phyloP scores from a whole-genome alignment of 2,797 vertebrate species.

The Tokudaia muenninki region DNA sequence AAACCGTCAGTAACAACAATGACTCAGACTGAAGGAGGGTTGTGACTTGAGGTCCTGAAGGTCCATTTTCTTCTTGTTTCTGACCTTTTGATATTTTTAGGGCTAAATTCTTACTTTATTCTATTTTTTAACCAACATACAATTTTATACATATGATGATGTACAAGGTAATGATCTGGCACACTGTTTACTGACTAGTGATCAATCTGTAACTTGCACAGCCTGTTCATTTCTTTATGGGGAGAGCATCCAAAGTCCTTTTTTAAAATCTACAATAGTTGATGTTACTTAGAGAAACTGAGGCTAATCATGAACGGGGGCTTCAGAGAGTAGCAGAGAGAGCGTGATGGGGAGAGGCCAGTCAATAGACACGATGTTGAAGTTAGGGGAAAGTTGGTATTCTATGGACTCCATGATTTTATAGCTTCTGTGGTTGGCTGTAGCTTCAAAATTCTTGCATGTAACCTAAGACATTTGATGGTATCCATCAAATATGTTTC shows the following conservation, averaged over 20 bases:
- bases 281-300: not conserved
- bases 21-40: not conserved
- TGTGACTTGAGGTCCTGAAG: not conserved
- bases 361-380: not conserved
- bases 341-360: not conserved
- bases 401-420: not conserved
- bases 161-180: not conserved
- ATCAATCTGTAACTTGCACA: not conserved
- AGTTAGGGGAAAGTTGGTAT: not conserved
- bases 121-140: not conserved
- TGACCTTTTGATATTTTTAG: not conserved
- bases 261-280: not conserved
- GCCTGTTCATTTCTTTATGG: not conserved
- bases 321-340: not conserved
- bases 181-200: not conserved
- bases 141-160: not conserved
- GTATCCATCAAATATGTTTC: not conserved
- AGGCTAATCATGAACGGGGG: no score
- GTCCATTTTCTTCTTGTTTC: not conserved
- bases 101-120: not conserved
- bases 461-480: not conserved
- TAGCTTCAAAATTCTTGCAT: not conserved
- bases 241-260: not conserved
- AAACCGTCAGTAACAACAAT: not conserved
- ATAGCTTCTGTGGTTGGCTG: not conserved